Evolutionary conservation across 2,797 vertebrate species (phyloP).

Genomic region (Pyrocephalus nanus): DNA sequence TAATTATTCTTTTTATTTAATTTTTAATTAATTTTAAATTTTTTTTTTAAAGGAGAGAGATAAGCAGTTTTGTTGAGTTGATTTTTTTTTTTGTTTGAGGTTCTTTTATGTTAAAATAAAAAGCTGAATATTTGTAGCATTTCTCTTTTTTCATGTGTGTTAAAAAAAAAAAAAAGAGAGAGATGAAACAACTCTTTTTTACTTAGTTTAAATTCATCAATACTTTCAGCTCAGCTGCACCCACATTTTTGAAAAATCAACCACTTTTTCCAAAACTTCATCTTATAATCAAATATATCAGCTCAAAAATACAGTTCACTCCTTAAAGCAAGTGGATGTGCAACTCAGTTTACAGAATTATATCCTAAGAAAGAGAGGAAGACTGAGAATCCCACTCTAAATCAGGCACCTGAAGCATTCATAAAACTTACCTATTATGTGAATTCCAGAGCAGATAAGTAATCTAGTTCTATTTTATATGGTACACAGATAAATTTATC

Average conservation of each 20-base stretch:
- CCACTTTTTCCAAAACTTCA: neutral
- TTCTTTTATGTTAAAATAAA: neutral
- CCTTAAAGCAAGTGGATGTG: neutral
- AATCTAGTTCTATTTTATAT: neutral
- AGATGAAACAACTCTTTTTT: neutral
- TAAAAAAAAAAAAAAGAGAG: neutral
- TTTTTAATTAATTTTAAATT: too few species aligned
- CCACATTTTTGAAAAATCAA: neutral
- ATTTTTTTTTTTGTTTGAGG: neutral
- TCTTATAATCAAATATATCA: neutral
- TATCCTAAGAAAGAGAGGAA: neutral
- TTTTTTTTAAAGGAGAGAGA: neutral
- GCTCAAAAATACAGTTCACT: neutral
- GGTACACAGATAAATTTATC: neutral
- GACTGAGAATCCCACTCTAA: neutral
- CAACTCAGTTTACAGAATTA: neutral
- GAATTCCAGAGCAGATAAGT: neutral
- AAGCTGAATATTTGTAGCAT: neutral
- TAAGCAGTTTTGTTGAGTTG: accelerated
- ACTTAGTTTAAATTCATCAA: neutral
- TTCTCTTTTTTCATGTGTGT: neutral
- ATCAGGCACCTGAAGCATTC: neutral
- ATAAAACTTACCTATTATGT: neutral
- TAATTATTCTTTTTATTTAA: too few species aligned
- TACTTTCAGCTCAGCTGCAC: neutral